phyloP scores from a whole-genome alignment of 2,797 vertebrate genomes.

The Falco cherrug region DNA sequence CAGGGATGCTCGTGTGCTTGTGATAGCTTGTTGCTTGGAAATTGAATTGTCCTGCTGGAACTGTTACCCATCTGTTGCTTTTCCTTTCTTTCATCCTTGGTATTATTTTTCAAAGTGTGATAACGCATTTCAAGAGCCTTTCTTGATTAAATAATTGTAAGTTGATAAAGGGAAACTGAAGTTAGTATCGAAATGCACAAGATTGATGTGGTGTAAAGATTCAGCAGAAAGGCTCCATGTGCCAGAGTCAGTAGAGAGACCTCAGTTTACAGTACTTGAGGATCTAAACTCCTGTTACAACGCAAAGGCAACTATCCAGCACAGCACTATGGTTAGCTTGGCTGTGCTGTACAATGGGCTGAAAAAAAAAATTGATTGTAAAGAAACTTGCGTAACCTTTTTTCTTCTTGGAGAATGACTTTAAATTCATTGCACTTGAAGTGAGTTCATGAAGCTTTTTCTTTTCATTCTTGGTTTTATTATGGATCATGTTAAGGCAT shows the following conservation, averaged over 20 bases:
- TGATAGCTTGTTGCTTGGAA: background rate
- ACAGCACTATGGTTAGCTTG: background rate
- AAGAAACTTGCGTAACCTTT: background rate
- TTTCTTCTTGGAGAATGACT: background rate
- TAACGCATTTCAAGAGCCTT: background rate
- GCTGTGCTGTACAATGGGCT: background rate
- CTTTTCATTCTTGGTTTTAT: background rate
- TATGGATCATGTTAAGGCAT: background rate
- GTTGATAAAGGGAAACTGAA: background rate
- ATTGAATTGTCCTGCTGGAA: background rate
- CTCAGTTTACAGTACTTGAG: background rate
- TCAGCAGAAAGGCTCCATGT: background rate
- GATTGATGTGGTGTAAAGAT: background rate
- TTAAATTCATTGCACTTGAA: background rate
- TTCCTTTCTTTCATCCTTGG: background rate
- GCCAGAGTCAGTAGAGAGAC: background rate
- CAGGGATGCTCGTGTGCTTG: background rate
- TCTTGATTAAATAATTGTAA: background rate
- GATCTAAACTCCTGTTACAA: background rate
- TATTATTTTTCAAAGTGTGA: background rate
- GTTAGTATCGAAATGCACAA: background rate
- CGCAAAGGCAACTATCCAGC: background rate
- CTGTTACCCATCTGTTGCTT: background rate
- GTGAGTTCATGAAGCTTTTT: background rate
- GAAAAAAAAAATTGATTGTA: background rate